A percentile compares a stretch with the other conserved stretches of the same genome.
Evolutionary conservation across 2,888 invertebrate species (phyloP).

Genomic region (Pyrocoelia pectoralis): DNA sequence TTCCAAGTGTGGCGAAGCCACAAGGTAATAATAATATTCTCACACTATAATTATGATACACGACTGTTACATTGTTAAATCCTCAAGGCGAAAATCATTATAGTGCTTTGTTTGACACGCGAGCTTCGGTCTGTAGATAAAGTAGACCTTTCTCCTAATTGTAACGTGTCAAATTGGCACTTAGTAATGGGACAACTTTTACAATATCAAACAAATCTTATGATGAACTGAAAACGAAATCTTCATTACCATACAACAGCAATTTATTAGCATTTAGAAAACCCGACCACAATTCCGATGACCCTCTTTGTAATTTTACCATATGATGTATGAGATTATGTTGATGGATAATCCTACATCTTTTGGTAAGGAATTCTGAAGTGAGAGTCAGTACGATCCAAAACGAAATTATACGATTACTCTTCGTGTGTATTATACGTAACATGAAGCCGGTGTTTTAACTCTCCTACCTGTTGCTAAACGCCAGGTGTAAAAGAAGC

Average conservation of each 20-base stretch:
- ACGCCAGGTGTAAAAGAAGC: slow-evolving; percentile 43
- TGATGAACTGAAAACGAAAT: too few relatives aligned
- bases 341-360: slow-evolving; percentile 9
- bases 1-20: slow-evolving; percentile 45
- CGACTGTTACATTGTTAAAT: not conserved
- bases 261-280: slow-evolving; percentile 2
- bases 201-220: too few relatives aligned
- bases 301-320: slow-evolving; percentile 5
- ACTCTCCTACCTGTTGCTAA: slow-evolving; percentile 44
- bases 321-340: slow-evolving; percentile 1
- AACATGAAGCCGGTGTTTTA: slow-evolving; percentile 23
- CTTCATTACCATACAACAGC: not conserved
- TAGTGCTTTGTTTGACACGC: too few relatives aligned
- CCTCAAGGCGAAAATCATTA: too few relatives aligned
- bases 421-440: slow-evolving; percentile 16
- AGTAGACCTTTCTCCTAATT: too few relatives aligned
- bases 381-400: slow-evolving; percentile 20
- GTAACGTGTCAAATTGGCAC: too few relatives aligned
- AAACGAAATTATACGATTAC: slow-evolving; percentile 21
- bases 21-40: slow-evolving; percentile 44
- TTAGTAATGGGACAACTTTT: too few relatives aligned
- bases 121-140: too few relatives aligned
- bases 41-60: slow-evolving; percentile 19
- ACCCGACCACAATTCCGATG: not conserved
- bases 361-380: slow-evolving; percentile 19